Evolutionary conservation across 1,140 invertebrate species (phyloP).

Genomic region (Aphelenchoides avenae): DNA sequence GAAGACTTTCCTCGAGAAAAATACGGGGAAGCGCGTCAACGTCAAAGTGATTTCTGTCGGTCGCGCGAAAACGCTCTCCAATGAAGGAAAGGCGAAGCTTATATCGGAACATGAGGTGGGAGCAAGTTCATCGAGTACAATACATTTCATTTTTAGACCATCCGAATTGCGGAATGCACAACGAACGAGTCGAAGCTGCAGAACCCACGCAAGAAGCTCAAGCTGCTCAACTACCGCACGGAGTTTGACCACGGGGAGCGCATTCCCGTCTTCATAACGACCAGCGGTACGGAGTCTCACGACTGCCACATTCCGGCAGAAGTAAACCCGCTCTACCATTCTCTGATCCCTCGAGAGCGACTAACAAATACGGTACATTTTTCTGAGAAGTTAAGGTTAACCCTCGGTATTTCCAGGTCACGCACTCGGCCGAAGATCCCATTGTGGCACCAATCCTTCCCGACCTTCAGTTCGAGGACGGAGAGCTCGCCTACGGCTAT

Average conservation of each 20-base stretch:
- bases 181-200: constrained; percentile 17
- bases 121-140: constrained; percentile 1
- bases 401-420: too few species aligned
- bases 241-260: constrained; percentile 14
- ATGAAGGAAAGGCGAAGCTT: constrained; percentile 18
- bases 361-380: too few species aligned
- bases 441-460: too few species aligned
- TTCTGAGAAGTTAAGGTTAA: too few species aligned
- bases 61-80: constrained; percentile 23
- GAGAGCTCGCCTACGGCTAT: too few species aligned
- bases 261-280: constrained; percentile 19
- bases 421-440: too few species aligned
- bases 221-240: constrained; percentile 18
- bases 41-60: constrained; percentile 47
- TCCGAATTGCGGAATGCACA: constrained; percentile 40
- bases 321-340: constrained; percentile 12
- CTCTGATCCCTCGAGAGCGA: constrained; percentile 13
- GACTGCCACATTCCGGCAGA: constrained; percentile 1
- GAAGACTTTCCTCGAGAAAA: constrained; percentile 33
- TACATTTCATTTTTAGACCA: constrained; percentile 8
- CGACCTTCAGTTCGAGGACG: too few species aligned
- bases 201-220: constrained; percentile 35
- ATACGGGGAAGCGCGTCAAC: constrained; percentile 37
- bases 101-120: constrained; percentile 21
- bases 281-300: not conserved